Base-by-base conservation (phyloP, 2,797 vertebrate genomes). In the Acanthurus leucopareius region DNA sequence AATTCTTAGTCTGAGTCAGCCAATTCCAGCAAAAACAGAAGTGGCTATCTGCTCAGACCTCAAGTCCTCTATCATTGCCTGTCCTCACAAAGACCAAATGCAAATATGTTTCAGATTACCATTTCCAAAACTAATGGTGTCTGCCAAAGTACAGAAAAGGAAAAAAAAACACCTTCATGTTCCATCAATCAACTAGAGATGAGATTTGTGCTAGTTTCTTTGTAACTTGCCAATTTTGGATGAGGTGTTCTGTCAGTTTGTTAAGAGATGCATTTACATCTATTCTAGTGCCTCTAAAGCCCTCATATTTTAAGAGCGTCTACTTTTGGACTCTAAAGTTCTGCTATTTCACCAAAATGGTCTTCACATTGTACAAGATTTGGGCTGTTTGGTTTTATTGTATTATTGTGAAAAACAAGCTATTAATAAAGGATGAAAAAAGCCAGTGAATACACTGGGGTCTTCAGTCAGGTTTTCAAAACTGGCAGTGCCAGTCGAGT, bases 1-100 rank as follows among this genome's bases (percentile, higher is more conserved):
- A 47, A 54, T 25, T 11, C 35, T 57, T 9, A 20, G 52, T 28
- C 61, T 40, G 59, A 83, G 54, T 77, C 77, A 63, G 54, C 38
- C 53, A 52, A 19, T 35, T 20, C 15, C 16, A 74, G 57, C 28
- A 1, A 56, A 38, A 60, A 65, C 48, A 69, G 44, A 40, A 49
- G 66, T 25, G 20, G 19, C 0, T 56, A 15, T 32, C 42, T 63
- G 25, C 20, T 65, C 16, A 20, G 25, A 52, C 42, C 35, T 10
- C 1, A 38, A 17, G 22, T 15, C 51, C 16, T 59, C 25, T 22
- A 28, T 52, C 48, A 32, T 15, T 20, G 38, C 19, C 15, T 3
- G 10, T 28, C 19, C 54, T 56, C 16, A 22, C 38, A 57, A n/a
- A 25, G 49, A 47, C 49, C 44, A 2, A 48, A 25, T 32, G 14